Evolutionary conservation across 2,888 invertebrate species (phyloP).

Genomic region (Pterostichus madidus): DNA sequence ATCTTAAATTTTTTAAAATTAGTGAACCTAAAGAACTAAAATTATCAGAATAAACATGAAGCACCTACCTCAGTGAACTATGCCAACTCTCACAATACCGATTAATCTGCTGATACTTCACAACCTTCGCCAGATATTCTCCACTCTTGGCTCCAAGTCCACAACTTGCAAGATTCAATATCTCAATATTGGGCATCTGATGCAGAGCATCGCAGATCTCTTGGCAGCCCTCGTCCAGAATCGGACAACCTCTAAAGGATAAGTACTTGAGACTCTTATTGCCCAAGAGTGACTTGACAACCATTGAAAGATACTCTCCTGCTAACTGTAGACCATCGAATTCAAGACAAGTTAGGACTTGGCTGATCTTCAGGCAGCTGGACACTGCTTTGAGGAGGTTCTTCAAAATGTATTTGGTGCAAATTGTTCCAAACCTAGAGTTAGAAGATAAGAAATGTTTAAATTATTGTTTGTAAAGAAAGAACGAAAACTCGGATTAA

Average conservation of each 20-base stretch:
- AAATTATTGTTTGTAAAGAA: neutral
- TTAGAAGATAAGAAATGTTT: neutral
- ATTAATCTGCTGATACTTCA: conserved; percentile 79
- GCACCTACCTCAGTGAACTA: conserved; percentile 79
- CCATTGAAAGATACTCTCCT: conserved; percentile 80
- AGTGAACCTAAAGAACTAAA: no score
- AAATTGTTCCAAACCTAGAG: conserved; percentile 75
- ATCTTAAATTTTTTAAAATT: conserved; percentile 73
- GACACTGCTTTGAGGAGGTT: conserved; percentile 83
- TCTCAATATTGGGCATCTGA: conserved; percentile 83
- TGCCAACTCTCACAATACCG: conserved; percentile 91
- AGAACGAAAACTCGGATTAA: no score
- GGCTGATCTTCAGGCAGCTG: conserved; percentile 82
- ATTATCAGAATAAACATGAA: no score
- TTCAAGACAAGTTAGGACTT: conserved; percentile 81
- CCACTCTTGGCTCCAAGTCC: conserved; percentile 83
- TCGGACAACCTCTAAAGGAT: conserved; percentile 83
- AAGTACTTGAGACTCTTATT: conserved; percentile 84
- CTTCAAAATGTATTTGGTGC: conserved; percentile 85
- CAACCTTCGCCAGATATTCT: conserved; percentile 82
- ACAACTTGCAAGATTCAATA: conserved; percentile 85
- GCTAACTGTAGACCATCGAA: conserved; percentile 87
- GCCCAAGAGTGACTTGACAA: conserved; percentile 80
- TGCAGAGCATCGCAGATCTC: conserved; percentile 85
- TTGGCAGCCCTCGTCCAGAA: conserved; percentile 87